Conservation (phyloP, 1,140 invertebrate species). For the Ylistrum balloti region DNA sequence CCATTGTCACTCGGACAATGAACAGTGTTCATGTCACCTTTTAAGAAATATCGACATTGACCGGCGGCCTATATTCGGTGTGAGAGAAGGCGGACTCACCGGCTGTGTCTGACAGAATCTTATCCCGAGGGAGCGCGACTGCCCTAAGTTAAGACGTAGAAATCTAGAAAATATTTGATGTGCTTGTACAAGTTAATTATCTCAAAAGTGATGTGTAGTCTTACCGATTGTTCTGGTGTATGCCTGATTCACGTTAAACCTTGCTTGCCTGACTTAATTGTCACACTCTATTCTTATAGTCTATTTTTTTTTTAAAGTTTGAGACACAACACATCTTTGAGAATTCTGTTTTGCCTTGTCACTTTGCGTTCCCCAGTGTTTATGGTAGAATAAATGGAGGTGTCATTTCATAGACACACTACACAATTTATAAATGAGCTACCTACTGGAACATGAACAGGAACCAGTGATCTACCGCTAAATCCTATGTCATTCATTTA, state of each 20-base stretch:
- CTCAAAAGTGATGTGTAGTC: not conserved
- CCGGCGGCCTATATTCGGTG: not conserved
- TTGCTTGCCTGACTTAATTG: not conserved
- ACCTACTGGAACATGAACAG: no score
- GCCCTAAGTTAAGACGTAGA: not conserved
- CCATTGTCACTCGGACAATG: not conserved
- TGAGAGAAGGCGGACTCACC: not conserved
- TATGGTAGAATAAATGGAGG: not conserved
- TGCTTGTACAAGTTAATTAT: constrained; percentile 20
- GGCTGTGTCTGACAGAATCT: not conserved
- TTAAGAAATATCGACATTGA: not conserved
- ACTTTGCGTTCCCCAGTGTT: not conserved
- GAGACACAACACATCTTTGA: not conserved
- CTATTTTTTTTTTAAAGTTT: not conserved
- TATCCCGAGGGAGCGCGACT: not conserved
- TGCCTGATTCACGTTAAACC: not conserved
- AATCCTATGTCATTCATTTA: no score
- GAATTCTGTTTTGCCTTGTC: not conserved
- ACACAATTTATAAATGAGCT: no score
- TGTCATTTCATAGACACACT: no score
- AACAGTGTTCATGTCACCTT: constrained; percentile 2
- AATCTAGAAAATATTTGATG: not conserved
- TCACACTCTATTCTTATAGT: not conserved
- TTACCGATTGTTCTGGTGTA: not conserved
- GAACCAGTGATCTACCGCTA: no score